Percentiles rank a stretch among this genome's conserved stretches.
Evolutionary conservation across 2,888 invertebrate genomes (phyloP).

Genomic region (Pseudococcus longispinus): DNA sequence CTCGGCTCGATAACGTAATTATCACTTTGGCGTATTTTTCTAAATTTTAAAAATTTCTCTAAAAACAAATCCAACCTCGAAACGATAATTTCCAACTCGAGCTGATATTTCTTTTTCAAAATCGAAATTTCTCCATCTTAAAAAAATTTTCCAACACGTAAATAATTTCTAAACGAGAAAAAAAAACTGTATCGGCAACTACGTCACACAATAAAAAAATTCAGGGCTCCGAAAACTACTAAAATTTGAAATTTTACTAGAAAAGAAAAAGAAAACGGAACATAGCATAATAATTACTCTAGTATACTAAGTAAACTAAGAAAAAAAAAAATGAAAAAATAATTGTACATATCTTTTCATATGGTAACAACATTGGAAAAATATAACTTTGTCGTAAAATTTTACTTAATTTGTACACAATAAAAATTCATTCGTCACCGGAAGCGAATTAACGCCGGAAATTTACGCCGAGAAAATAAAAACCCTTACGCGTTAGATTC

Average conservation of each 20-base stretch:
- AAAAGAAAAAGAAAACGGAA: conserved; percentile 8
- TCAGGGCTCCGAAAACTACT: not conserved
- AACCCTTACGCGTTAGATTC: not conserved
- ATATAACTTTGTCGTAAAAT: conserved; percentile 47
- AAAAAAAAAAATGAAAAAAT: conserved; percentile 42
- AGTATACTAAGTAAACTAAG: not conserved
- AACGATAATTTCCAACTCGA: not conserved
- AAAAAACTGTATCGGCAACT: conserved; percentile 19
- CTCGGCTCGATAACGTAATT: not conserved
- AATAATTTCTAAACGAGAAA: not conserved
- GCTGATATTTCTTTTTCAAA: not conserved
- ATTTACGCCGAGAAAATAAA: conserved; percentile 12
- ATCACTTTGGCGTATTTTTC: not conserved
- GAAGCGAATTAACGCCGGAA: not conserved
- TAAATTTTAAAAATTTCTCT: not conserved
- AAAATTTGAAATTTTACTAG: conserved; percentile 20
- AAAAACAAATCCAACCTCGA: not conserved
- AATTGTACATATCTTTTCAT: conserved; percentile 46
- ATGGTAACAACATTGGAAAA: conserved; percentile 55
- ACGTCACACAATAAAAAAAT: not conserved
- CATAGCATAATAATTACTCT: conserved; percentile 6
- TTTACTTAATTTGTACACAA: conserved; percentile 14
- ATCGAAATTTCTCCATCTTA: not conserved
- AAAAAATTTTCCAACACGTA: not conserved
- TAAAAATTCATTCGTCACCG: conserved; percentile 32